Base-by-base conservation (phyloP, 2,888 invertebrate genomes). In the Phyllotreta cruciferae region DNA sequence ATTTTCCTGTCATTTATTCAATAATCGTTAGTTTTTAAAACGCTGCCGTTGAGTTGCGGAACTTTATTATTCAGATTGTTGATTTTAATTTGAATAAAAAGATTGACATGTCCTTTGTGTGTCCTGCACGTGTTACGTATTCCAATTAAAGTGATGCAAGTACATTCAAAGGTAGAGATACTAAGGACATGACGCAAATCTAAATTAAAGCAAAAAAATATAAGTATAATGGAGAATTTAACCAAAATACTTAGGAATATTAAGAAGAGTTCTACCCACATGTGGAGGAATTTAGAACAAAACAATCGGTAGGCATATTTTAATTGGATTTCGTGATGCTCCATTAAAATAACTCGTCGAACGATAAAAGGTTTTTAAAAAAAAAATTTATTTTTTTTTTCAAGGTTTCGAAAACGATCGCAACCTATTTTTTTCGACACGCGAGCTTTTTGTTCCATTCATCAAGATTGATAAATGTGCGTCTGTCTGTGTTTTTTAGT, bases 401-500 rank as follows among this genome's bases (percentile, higher is more conserved):
- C 52, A 60, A 60, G 60, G 60, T 60, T 60, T 24, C 24, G 24
- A 37, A 53, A 42, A 14, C 38, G 36, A 60, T 38, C 52, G 38
- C 11, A 60, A 53, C 14, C 52, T 52, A 60, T 60, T 60, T 24
- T n/a, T 24, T 60, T 52, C 42, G 39, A 44, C 60, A 60, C 60
- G 60, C 60, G 10, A 60, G 52, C 60, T 60, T 53, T 53, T 60
- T 39, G 52, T 52, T 14, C 52, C 52, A 60, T 52, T 60, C 60
- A 60, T 60, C 60, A 60, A 60, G 60, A 60, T 60, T 60, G 60
- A 52, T 52, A 38, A 37, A 44, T n/a, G 11, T 44, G 38, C 24
- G 24, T 24, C 24, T 24, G 24, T 24, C 24, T 24, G 24, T 24
- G 24, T 24, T 52, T 52, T 52, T 60, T 60, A 60, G 52, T 60